Evolutionary conservation across 2,113 vertebrate genomes (phyloP).

Genomic region (Panthera uncia): DNA sequence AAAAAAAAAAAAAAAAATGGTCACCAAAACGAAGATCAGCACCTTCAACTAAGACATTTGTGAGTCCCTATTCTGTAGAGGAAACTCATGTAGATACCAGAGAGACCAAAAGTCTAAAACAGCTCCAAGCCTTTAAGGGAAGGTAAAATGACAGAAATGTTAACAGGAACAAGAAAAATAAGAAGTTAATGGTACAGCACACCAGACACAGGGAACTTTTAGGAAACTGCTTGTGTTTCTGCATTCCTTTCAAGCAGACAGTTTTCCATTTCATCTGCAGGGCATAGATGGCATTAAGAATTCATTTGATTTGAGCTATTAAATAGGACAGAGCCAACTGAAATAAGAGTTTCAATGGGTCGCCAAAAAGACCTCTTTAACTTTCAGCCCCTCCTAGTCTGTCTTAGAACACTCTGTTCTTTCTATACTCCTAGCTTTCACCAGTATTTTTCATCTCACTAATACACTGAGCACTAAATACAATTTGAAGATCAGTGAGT

Average conservation of each 20-base stretch:
- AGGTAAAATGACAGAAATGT: neutral
- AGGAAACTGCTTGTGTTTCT: neutral
- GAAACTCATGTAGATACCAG: neutral
- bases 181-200: neutral
- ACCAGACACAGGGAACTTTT: neutral
- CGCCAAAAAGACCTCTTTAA: neutral
- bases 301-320: neutral
- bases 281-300: neutral
- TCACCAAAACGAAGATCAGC: neutral
- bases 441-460: conserved; percentile 27
- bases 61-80: neutral
- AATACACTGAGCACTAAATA: neutral
- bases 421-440: neutral
- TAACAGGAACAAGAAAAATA: neutral
- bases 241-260: neutral
- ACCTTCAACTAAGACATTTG: neutral
- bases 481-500: conserved; percentile 46
- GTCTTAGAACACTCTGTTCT: neutral
- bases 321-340: conserved; percentile 10
- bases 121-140: neutral
- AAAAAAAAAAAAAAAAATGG: neutral
- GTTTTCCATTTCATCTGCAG: neutral
- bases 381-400: neutral
- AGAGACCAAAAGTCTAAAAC: neutral
- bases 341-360: conserved; percentile 10